A percentile compares a stretch with the other conserved stretches of the same genome.
phyloP scores from a whole-genome alignment of 30 jellyfish, hydroid and myxozoan species.

The Aurelia aurita complex sp. Pacific region DNA sequence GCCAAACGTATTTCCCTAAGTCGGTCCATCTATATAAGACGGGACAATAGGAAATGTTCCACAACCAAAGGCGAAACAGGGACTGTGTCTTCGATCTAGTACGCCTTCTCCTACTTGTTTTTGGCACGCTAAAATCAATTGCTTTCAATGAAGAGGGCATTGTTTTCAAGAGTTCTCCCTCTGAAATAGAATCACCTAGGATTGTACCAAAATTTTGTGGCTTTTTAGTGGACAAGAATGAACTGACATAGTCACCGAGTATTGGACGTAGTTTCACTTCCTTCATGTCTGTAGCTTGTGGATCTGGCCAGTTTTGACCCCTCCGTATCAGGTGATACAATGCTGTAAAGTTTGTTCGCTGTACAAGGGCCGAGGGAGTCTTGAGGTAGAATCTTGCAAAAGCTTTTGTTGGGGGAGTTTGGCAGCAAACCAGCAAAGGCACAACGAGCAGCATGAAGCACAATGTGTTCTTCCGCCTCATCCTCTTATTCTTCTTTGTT shows the following conservation, averaged over 20 bases:
- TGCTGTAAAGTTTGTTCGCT: slow-evolving; percentile 58
- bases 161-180: slow-evolving; percentile 50
- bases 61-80: slow-evolving; percentile 55
- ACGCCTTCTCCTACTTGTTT: slow-evolving; percentile 22
- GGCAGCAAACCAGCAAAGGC: slow-evolving; percentile 62
- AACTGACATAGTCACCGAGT: slow-evolving; percentile 51
- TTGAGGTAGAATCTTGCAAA: slow-evolving; percentile 41
- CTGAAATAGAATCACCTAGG: slow-evolving; percentile 24
- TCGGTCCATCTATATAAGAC: slow-evolving; percentile 71
- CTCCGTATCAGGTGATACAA: slow-evolving; percentile 55
- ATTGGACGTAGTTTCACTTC: slow-evolving; percentile 32
- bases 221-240: slow-evolving; percentile 41
- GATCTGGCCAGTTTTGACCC: slow-evolving; percentile 76
- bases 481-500: slow-evolving; percentile 1
- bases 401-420: slow-evolving; percentile 57
- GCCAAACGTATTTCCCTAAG: slow-evolving; percentile 77
- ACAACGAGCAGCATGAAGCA: slow-evolving; percentile 11
- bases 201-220: slow-evolving; percentile 48
- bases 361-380: slow-evolving; percentile 45
- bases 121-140: slow-evolving; percentile 34
- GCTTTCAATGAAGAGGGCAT: slow-evolving; percentile 59
- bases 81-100: slow-evolving; percentile 63
- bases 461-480: slow-evolving; percentile 29
- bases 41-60: slow-evolving; percentile 77
- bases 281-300: slow-evolving; percentile 41